Evolutionary conservation across 1,140 invertebrate genomes (phyloP).

Genomic region (Anastrepha ludens): DNA sequence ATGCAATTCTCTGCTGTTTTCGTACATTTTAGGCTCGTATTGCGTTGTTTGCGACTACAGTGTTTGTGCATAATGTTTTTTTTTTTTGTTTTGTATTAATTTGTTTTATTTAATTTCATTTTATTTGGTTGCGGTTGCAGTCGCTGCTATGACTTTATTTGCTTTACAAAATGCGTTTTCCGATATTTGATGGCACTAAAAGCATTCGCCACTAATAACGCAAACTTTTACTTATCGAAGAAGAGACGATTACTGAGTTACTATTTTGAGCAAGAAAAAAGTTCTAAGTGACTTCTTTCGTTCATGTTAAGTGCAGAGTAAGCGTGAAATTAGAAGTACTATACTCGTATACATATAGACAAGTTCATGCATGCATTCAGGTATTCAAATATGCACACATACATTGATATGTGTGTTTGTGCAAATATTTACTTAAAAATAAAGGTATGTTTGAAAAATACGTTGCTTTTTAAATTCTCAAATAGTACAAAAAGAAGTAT

Average conservation of each 20-base stretch:
- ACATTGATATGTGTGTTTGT: too few relatives aligned
- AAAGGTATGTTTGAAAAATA: too few relatives aligned
- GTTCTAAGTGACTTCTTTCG: neutral
- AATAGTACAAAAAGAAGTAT: too few relatives aligned
- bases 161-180: neutral
- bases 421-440: too few relatives aligned
- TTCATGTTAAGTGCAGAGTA: neutral
- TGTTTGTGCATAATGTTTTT: neutral
- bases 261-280: neutral
- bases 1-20: neutral
- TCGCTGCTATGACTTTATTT: neutral
- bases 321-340: neutral
- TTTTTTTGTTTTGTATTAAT: constrained; percentile 9
- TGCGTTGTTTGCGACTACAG: constrained; percentile 5
- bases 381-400: neutral
- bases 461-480: too few relatives aligned
- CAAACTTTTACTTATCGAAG: neutral
- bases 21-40: constrained; percentile 7
- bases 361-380: neutral
- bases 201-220: neutral
- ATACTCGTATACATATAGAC: too few relatives aligned
- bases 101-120: constrained; percentile 6
- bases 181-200: neutral
- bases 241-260: neutral
- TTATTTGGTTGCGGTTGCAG: neutral